These are phyloP conservation scores for Galerucella pusilla DNA, from an alignment of 2,888 invertebrate species.

Conservation along the genomic window DNA sequence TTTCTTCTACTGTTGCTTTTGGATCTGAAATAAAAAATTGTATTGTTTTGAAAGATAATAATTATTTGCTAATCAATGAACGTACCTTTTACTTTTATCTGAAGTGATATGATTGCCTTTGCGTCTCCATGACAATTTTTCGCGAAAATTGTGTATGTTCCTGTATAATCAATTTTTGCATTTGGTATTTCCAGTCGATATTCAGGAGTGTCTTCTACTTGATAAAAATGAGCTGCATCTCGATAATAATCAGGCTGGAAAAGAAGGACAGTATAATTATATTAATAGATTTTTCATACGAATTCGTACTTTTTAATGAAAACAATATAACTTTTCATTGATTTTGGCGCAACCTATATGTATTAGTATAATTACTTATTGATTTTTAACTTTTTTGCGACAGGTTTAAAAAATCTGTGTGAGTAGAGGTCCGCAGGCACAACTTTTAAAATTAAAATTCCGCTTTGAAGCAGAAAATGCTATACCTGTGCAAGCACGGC, in stretches of 20 bases:
- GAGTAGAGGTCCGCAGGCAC: too few relatives aligned
- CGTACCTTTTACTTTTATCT: slow-evolving; percentile 84
- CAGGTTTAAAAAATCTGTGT: too few relatives aligned
- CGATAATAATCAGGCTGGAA: slow-evolving; percentile 87
- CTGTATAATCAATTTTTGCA: slow-evolving; percentile 87
- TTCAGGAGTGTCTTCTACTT: slow-evolving; percentile 80
- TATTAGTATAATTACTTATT: too few relatives aligned
- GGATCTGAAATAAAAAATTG: slow-evolving; percentile 47
- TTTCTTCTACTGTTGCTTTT: slow-evolving; percentile 39
- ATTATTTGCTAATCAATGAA: background rate
- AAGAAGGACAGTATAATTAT: slow-evolving; percentile 25
- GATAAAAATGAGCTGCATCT: slow-evolving; percentile 84
- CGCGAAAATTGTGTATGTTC: slow-evolving; percentile 87
- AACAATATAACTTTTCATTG: too few relatives aligned
- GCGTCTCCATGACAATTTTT: slow-evolving; percentile 85
- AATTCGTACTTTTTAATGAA: too few relatives aligned
- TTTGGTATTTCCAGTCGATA: slow-evolving; percentile 88
- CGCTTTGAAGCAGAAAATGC: too few relatives aligned
- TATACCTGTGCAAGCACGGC: too few relatives aligned
- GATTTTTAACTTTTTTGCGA: too few relatives aligned
- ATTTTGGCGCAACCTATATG: too few relatives aligned
- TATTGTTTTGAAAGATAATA: background rate
- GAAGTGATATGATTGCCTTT: slow-evolving; percentile 87
- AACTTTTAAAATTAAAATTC: too few relatives aligned
- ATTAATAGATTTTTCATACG: too few relatives aligned